phyloP scores from a whole-genome alignment of 2,797 vertebrate genomes.

The Sebastes hopkinsi region DNA sequence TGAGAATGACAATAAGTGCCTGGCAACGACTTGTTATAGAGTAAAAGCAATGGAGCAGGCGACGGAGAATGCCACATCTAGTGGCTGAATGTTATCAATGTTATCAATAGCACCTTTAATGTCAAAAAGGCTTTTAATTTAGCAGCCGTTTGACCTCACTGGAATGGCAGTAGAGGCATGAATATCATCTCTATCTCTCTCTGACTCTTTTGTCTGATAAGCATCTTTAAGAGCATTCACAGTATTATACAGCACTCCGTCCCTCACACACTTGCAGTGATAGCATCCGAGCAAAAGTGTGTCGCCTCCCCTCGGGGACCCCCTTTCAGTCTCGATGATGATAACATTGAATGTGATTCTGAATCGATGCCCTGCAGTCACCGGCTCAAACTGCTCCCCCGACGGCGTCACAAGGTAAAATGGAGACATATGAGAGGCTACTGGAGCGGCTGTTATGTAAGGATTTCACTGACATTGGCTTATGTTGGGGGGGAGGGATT shows the following conservation, averaged over 20 bases:
- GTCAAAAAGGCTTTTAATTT: neutral
- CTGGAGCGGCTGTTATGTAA: conserved; percentile 39
- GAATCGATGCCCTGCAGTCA: neutral
- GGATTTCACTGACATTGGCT: conserved; percentile 38
- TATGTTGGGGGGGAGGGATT: conserved; percentile 33
- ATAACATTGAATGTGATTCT: conserved; percentile 14
- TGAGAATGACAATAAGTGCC: too few relatives aligned
- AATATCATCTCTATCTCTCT: neutral
- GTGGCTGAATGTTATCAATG: too few relatives aligned
- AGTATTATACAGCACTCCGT: neutral
- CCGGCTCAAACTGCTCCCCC: conserved; percentile 11
- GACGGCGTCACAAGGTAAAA: conserved; percentile 6
- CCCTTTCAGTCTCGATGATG: conserved; percentile 7
- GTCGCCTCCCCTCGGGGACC: conserved; percentile 16
- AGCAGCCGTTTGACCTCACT: neutral
- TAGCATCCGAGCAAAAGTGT: conserved; percentile 35
- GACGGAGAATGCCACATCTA: too few relatives aligned
- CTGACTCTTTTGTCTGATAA: conserved; percentile 27
- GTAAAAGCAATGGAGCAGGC: too few relatives aligned
- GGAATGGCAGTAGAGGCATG: neutral
- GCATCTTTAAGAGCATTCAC: conserved; percentile 19
- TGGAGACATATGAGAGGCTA: conserved; percentile 15
- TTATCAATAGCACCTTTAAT: neutral
- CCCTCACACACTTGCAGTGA: neutral
- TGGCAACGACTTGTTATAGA: too few relatives aligned